A percentile compares a stretch with the other conserved stretches of the same genome.
Conservation (phyloP, 2,797 vertebrate genomes). For the Esox masquinongy region DNA sequence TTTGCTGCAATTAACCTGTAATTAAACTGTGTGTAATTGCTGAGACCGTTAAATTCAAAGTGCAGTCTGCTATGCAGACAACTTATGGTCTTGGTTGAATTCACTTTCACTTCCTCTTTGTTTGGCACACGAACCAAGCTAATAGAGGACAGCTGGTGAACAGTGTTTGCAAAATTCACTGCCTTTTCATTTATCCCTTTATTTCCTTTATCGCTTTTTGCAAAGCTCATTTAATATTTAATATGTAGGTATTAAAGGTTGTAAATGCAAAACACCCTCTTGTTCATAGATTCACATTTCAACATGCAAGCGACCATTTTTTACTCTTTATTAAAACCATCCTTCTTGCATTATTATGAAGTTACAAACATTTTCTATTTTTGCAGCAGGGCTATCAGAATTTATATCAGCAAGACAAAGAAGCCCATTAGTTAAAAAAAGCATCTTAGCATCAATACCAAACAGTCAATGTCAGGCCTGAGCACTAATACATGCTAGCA, state of each 20-base stretch:
- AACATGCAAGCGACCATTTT: not conserved
- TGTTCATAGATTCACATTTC: not conserved
- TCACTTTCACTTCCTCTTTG: not conserved
- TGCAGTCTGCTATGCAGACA: not conserved
- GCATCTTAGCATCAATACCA: not conserved
- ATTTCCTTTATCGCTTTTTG: not conserved
- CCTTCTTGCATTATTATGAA: not conserved
- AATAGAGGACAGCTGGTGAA: not conserved
- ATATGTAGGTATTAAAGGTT: too few species aligned
- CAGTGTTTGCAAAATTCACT: not conserved
- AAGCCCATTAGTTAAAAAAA: not conserved
- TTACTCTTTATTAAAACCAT: not conserved
- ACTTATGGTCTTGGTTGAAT: not conserved
- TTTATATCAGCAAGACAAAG: not conserved
- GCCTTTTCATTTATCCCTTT: not conserved
- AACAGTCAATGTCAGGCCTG: not conserved
- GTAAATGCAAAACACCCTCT: too few species aligned
- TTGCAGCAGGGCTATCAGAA: not conserved
- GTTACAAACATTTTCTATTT: not conserved
- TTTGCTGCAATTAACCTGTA: not conserved
- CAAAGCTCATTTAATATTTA: not conserved
- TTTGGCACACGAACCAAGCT: not conserved
- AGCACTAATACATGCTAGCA: not conserved
- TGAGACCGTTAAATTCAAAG: constrained; percentile 11
- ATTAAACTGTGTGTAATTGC: constrained; percentile 4